These are phyloP conservation scores for Orchesella flavescens DNA, from an alignment of 2,888 invertebrate species.

Conservation along the genomic window DNA sequence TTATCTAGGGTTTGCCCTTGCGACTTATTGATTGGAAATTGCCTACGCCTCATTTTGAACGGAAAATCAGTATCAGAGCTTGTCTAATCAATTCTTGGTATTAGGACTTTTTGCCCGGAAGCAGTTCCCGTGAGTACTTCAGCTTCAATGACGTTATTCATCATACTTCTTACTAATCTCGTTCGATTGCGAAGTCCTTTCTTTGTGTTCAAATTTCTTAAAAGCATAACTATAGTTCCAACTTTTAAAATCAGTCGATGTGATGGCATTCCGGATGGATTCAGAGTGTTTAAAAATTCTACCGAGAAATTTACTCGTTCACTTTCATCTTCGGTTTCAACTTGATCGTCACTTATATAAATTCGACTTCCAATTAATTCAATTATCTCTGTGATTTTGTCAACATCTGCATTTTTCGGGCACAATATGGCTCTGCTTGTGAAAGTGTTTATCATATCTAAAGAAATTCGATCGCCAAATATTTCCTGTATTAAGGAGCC, in stretches of 20 bases:
- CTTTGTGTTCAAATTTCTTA: slow-evolving; percentile 65
- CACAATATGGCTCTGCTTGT: slow-evolving; percentile 45
- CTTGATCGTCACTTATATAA: slow-evolving; percentile 60
- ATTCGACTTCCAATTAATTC: not conserved
- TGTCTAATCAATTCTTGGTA: slow-evolving; percentile 71
- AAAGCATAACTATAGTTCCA: slow-evolving; percentile 64
- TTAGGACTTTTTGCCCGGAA: slow-evolving; percentile 65
- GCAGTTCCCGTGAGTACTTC: slow-evolving; percentile 37
- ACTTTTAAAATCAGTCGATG: slow-evolving; percentile 62
- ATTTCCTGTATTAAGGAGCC: slow-evolving; percentile 31
- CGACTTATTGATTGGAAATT: slow-evolving; percentile 73
- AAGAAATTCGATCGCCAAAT: slow-evolving; percentile 36
- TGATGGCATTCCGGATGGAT: slow-evolving; percentile 65
- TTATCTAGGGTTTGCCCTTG: slow-evolving; percentile 73
- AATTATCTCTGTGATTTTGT: slow-evolving; percentile 42
- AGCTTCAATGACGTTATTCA: slow-evolving; percentile 32
- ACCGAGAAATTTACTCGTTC: slow-evolving; percentile 52
- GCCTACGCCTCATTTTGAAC: slow-evolving; percentile 69
- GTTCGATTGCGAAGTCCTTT: slow-evolving; percentile 67
- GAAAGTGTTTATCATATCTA: not conserved
- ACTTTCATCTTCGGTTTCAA: slow-evolving; percentile 51
- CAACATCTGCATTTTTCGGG: slow-evolving; percentile 49
- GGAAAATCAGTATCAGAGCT: slow-evolving; percentile 61
- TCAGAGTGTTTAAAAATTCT: slow-evolving; percentile 63
- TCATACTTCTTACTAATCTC: slow-evolving; percentile 55